Evolutionary conservation across 2,888 invertebrate genomes (phyloP).

Genomic region (Dichetophora obliterata): DNA sequence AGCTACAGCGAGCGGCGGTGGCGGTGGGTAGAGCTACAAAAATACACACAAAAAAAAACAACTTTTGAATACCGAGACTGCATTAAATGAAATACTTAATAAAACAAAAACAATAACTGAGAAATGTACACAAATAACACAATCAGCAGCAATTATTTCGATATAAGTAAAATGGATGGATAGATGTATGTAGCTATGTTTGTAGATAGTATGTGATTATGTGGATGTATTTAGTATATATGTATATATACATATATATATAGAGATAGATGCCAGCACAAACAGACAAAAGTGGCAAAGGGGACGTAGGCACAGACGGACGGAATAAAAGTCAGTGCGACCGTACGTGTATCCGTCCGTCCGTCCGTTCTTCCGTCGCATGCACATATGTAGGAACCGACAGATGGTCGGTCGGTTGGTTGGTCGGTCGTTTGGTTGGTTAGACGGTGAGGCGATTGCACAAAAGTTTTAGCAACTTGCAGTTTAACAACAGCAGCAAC

Average conservation of each 20-base stretch:
- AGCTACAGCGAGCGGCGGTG: background rate
- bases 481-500: background rate
- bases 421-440: conserved; percentile 7
- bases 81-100: conserved; percentile 22
- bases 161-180: conserved; percentile 30
- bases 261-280: no score
- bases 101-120: conserved; percentile 26
- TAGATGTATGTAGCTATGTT: background rate
- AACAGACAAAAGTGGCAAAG: no score
- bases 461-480: conserved; percentile 13
- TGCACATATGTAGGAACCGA: conserved; percentile 2
- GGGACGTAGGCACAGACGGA: background rate
- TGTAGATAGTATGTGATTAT: no score
- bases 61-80: conserved; percentile 2
- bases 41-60: conserved; percentile 31
- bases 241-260: no score
- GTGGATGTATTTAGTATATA: no score
- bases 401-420: conserved; percentile 26
- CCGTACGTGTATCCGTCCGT: background rate
- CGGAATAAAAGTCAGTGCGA: background rate
- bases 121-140: conserved; percentile 34
- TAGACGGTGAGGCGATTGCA: background rate
- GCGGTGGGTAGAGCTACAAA: conserved; percentile 25
- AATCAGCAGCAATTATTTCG: conserved; percentile 42
- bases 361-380: background rate